A percentile compares a stretch with the other conserved stretches of the same genome.
Conservation (phyloP, 2,113 vertebrate genomes). For the Erpornis zantholeuca region DNA sequence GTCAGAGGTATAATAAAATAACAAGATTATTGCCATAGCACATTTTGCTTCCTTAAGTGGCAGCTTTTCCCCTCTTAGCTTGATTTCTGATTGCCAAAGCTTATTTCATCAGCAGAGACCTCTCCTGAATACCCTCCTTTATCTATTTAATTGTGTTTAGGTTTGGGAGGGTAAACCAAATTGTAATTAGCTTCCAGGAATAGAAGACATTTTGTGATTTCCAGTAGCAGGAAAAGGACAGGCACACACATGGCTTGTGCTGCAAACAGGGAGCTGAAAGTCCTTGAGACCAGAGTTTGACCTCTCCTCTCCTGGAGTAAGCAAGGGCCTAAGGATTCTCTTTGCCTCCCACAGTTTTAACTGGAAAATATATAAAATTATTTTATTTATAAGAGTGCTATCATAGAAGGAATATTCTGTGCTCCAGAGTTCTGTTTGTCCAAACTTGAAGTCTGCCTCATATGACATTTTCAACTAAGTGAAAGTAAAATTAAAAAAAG, state of each 20-base stretch:
- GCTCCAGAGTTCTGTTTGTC: not conserved
- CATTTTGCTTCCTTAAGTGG: not conserved
- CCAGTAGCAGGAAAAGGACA: not conserved
- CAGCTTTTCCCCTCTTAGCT: not conserved
- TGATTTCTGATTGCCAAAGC: not conserved
- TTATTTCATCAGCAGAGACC: not conserved
- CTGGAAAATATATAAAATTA: not conserved
- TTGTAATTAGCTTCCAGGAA: not conserved
- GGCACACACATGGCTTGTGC: fast-evolving
- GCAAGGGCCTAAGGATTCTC: too few species aligned
- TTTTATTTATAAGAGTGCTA: not conserved
- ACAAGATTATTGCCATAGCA: not conserved
- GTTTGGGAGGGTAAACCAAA: not conserved
- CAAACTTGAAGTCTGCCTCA: not conserved
- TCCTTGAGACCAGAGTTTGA: not conserved
- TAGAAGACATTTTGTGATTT: not conserved
- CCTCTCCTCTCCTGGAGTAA: not conserved
- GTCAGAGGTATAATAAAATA: not conserved
- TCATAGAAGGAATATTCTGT: not conserved
- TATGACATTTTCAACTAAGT: not conserved
- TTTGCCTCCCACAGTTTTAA: not conserved
- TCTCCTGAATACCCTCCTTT: not conserved
- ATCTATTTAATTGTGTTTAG: not conserved
- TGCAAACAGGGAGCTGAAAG: not conserved
- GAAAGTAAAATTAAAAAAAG: not conserved